Conservation (phyloP, 2,797 vertebrate genomes). For the Phalanger gymnotis region DNA sequence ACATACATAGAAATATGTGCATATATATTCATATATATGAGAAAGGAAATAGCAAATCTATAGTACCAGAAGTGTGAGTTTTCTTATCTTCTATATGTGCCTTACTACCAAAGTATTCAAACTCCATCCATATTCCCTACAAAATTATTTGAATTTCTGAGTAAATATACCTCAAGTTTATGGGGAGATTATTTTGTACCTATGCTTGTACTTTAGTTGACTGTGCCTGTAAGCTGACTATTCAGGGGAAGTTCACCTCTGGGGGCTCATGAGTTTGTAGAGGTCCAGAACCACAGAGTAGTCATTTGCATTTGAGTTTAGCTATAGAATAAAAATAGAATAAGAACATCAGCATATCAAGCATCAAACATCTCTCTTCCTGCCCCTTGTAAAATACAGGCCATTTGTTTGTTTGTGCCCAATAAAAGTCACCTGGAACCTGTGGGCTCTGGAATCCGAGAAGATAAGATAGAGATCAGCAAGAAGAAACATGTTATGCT, state of each 20-base stretch:
- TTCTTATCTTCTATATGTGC: neutral
- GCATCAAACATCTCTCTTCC: neutral
- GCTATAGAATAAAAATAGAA: neutral
- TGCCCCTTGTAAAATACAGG: neutral
- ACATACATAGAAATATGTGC: accelerated
- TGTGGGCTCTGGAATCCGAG: slow-evolving; percentile 36
- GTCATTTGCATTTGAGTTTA: neutral
- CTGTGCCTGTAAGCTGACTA: neutral
- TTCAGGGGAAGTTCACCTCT: neutral
- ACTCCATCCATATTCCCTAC: neutral
- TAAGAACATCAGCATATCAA: neutral
- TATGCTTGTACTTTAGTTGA: neutral
- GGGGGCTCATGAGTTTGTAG: neutral
- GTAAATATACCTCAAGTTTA: neutral
- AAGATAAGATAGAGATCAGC: slow-evolving; percentile 35
- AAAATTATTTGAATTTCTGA: neutral
- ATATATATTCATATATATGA: neutral
- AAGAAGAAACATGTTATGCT: slow-evolving; percentile 30
- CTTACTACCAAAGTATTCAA: neutral
- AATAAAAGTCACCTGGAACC: slow-evolving; percentile 48
- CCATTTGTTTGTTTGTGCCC: neutral
- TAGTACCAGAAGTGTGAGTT: neutral
- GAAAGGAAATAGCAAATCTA: neutral
- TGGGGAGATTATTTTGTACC: neutral
- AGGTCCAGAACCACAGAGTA: neutral